A percentile compares a stretch with the other conserved stretches of the same genome.
phyloP scores from a whole-genome alignment of 2,888 invertebrate species.

The Nysson spinosus region DNA sequence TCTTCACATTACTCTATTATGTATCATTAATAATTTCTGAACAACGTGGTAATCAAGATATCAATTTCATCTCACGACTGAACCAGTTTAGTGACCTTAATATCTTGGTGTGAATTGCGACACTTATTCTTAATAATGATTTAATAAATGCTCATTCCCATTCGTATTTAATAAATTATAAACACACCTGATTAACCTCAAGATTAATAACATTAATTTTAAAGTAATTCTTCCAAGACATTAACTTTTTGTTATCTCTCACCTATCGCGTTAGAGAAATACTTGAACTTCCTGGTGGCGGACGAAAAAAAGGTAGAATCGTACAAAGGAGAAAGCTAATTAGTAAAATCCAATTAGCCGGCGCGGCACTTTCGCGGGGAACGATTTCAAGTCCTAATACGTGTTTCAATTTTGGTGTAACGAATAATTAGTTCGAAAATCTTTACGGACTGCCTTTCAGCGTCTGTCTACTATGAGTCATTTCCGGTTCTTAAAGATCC shows the following conservation, averaged over 20 bases:
- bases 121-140: too few relatives aligned
- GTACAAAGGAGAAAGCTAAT: slow-evolving; percentile 54
- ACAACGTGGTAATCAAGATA: too few relatives aligned
- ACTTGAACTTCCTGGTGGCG: slow-evolving; percentile 35
- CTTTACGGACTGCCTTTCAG: slow-evolving; percentile 1
- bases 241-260: background rate
- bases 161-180: too few relatives aligned
- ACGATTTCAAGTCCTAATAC: slow-evolving; percentile 28
- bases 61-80: too few relatives aligned
- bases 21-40: too few relatives aligned
- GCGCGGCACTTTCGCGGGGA: slow-evolving; percentile 35
- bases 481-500: slow-evolving; percentile 9
- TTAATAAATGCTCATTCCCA: too few relatives aligned
- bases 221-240: background rate
- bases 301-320: slow-evolving; percentile 31
- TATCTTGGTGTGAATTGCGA: too few relatives aligned
- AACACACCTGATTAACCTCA: background rate
- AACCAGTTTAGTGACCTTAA: too few relatives aligned
- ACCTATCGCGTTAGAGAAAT: slow-evolving; percentile 23
- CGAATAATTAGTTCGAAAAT: slow-evolving; percentile 21
- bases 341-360: slow-evolving; percentile 53
- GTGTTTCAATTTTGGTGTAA: slow-evolving; percentile 23
- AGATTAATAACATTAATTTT: slow-evolving; percentile 2
- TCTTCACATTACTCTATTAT: too few relatives aligned
- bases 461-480: background rate